A percentile compares a stretch with the other conserved stretches of the same genome.
phyloP scores from a whole-genome alignment of 2,888 invertebrate species.

The Pristionchus arcanus region DNA sequence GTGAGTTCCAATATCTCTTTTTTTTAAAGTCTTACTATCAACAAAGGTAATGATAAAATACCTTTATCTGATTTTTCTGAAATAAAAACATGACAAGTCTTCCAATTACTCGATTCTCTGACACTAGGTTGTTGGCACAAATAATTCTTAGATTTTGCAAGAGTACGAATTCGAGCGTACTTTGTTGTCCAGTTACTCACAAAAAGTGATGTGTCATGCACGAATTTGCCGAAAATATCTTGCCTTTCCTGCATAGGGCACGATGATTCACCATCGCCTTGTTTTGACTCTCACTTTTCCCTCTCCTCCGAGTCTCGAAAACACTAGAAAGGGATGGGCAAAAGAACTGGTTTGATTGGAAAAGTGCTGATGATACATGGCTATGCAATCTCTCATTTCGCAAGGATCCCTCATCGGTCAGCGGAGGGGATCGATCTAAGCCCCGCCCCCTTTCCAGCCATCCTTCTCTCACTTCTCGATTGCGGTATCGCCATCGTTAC shows the following conservation, averaged over 20 bases:
- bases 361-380: too few species aligned
- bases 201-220: neutral
- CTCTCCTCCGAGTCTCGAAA: neutral
- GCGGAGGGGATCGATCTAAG: neutral
- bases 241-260: neutral
- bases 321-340: neutral
- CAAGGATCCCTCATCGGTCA: neutral
- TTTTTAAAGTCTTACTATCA: too few species aligned
- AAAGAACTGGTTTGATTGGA: neutral
- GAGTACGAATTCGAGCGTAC: too few species aligned
- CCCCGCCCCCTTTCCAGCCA: slow-evolving; percentile 7
- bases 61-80: too few species aligned
- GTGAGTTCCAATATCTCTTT: neutral
- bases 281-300: neutral
- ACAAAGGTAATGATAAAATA: too few species aligned
- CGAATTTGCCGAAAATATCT: neutral
- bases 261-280: neutral
- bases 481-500: neutral
- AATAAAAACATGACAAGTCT: too few species aligned
- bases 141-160: too few species aligned
- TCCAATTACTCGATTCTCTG: too few species aligned
- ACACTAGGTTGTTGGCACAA: too few species aligned
- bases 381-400: neutral
- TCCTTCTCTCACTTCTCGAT: slow-evolving; percentile 20
- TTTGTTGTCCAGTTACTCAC: neutral